Evolutionary conservation across 2,797 vertebrate species (phyloP).

Genomic region (Falco biarmicus): DNA sequence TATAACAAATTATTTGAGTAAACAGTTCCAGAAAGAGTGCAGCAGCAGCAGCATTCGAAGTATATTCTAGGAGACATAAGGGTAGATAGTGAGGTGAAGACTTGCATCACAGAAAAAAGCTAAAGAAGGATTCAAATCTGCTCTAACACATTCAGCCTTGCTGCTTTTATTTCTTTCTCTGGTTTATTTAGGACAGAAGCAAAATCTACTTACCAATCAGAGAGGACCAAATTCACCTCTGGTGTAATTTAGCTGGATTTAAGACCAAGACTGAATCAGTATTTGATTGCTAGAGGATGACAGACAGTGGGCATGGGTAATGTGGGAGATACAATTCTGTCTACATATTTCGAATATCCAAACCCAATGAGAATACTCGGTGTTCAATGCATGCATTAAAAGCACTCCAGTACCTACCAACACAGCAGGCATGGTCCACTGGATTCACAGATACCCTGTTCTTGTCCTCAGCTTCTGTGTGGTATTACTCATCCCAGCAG

Average conservation of each 20-base stretch:
- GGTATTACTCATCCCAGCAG: background rate
- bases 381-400: background rate
- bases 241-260: background rate
- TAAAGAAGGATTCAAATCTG: constrained; percentile 38
- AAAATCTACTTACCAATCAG: background rate
- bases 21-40: constrained; percentile 18
- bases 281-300: background rate
- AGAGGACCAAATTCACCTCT: background rate
- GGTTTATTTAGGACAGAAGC: background rate
- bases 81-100: constrained; percentile 1
- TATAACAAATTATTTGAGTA: constrained; percentile 16
- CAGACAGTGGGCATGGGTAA: background rate
- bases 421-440: background rate
- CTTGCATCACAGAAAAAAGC: background rate
- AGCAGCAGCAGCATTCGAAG: background rate
- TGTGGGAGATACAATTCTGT: background rate
- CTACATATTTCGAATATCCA: background rate
- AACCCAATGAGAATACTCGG: background rate
- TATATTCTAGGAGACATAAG: background rate
- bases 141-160: background rate
- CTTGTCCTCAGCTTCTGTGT: background rate
- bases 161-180: constrained; percentile 16
- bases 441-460: background rate
- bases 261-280: background rate
- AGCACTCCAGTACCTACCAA: background rate